Evolutionary conservation across 2,113 vertebrate species (phyloP), one percentile per base, ranked within the genome.

Genomic region (Atlantisia rogersi): DNA sequence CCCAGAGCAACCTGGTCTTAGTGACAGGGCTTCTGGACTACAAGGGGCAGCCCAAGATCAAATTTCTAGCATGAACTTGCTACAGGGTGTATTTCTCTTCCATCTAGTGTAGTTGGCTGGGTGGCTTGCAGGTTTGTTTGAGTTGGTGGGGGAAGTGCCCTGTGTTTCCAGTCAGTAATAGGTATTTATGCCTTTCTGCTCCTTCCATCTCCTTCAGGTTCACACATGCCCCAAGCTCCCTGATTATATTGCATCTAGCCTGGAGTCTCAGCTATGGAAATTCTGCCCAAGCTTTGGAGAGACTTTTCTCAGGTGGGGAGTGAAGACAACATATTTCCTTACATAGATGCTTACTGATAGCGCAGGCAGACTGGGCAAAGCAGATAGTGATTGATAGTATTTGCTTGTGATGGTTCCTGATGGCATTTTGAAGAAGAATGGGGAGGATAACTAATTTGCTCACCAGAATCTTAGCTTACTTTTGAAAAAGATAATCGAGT

Each of bases 381-480:
- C 62, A 87, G 64, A 75, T 64, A 39, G 40, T 81, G 89, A 94
- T 89, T 89, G 83, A 92, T 76, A 89, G 69, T 82, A 76, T 95
- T 94, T 94, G 77, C 78, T 89, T 95, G 31, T 85, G 95, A 92
- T 89, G 62, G 42, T 40, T 95, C 73, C 81, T 92, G 81, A 87
- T 73, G 91, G 91, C 83, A 89, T 92, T 96, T 87, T 85, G 84
- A 89, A 81, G 89, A 89, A 88, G 74, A 92, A 91, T 73, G 37
- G 40, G 31, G 21, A 68, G 28, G 73, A 82, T 93, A 94, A 88
- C 93, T 94, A 91, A 96, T 93, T 96, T 91, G 46, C 76, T 95
- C 9, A 0, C 55, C 46, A 91, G 94, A 90, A 92, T 89, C 82
- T 86, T 84, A 92, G 82, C 74, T 93, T 95, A 90, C 71, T 78